A percentile compares a stretch with the other conserved stretches of the same genome.
Conservation (phyloP, 1,140 invertebrate genomes). For the Drosophila subobscura region DNA sequence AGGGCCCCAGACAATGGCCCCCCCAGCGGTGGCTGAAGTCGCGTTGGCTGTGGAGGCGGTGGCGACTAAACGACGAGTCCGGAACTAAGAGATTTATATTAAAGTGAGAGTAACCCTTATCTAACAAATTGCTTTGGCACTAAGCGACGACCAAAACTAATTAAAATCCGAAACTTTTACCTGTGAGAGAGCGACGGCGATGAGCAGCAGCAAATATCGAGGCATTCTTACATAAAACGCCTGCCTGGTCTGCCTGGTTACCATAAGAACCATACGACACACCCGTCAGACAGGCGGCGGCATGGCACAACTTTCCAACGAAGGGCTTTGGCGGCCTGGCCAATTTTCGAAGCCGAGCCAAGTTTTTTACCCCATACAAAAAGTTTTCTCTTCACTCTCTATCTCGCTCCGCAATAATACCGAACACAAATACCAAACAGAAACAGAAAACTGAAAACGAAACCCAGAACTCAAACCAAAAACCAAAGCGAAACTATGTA, state of each 20-base stretch:
- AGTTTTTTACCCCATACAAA: slow-evolving; percentile 33
- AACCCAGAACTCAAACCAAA: not conserved
- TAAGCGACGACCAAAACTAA: slow-evolving; percentile 55
- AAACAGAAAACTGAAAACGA: slow-evolving; percentile 11
- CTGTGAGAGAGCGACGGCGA: slow-evolving; percentile 8
- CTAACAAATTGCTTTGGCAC: slow-evolving; percentile 54
- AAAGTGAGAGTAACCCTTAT: slow-evolving; percentile 27
- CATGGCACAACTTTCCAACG: slow-evolving; percentile 35
- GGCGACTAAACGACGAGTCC: not conserved
- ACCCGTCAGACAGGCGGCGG: slow-evolving; percentile 5
- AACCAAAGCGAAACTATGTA: slow-evolving; percentile 41
- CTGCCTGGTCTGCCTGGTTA: slow-evolving; percentile 16
- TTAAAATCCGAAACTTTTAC: slow-evolving; percentile 58
- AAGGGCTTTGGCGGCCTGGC: slow-evolving; percentile 17
- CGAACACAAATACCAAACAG: slow-evolving; percentile 45
- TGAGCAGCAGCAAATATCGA: not conserved
- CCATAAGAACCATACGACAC: no score
- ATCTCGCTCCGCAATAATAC: slow-evolving; percentile 42
- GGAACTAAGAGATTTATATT: slow-evolving; percentile 29
- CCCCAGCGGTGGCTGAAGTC: not conserved
- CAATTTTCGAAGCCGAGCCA: slow-evolving; percentile 40
- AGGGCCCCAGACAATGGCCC: no score
- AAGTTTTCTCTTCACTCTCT: not conserved
- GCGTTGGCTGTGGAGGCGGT: no score
- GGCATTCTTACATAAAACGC: slow-evolving; percentile 44